Evolutionary conservation across 2,113 vertebrate genomes (phyloP).

Genomic region (Hylia prasina): DNA sequence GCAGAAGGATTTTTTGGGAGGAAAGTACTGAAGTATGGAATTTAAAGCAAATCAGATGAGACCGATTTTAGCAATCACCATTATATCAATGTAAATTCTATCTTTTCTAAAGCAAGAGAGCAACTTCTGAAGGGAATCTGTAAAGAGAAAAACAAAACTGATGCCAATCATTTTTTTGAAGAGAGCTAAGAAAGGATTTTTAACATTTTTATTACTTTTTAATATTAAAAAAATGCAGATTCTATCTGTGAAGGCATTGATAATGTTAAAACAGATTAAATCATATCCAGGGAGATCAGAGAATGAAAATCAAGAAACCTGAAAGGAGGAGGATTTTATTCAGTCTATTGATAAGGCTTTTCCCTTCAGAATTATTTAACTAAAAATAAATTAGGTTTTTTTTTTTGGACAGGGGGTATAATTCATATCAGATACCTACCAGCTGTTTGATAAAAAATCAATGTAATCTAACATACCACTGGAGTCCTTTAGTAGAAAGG

Average conservation of each 20-base stretch:
- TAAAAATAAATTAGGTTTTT: background rate
- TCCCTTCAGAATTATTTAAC: background rate
- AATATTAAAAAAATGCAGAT: background rate
- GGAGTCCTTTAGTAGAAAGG: background rate
- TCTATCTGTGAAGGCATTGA: background rate
- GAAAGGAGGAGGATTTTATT: background rate
- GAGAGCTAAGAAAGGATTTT: background rate
- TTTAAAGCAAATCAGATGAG: background rate
- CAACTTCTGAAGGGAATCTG: background rate
- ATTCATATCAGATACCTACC: background rate
- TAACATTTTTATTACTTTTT: background rate
- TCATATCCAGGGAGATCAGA: background rate
- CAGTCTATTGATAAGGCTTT: background rate
- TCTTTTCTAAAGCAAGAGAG: background rate
- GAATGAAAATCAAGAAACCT: background rate
- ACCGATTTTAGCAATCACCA: background rate
- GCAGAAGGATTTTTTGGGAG: background rate
- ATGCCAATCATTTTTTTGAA: background rate
- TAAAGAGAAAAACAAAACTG: background rate
- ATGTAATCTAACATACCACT: background rate
- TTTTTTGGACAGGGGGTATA: rapidly evolving
- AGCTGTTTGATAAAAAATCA: background rate
- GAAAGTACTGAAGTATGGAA: background rate
- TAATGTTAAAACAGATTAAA: background rate
- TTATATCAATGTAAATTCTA: background rate